Base-by-base conservation (phyloP, 2,113 vertebrate species). In the Aramus guarauna region DNA sequence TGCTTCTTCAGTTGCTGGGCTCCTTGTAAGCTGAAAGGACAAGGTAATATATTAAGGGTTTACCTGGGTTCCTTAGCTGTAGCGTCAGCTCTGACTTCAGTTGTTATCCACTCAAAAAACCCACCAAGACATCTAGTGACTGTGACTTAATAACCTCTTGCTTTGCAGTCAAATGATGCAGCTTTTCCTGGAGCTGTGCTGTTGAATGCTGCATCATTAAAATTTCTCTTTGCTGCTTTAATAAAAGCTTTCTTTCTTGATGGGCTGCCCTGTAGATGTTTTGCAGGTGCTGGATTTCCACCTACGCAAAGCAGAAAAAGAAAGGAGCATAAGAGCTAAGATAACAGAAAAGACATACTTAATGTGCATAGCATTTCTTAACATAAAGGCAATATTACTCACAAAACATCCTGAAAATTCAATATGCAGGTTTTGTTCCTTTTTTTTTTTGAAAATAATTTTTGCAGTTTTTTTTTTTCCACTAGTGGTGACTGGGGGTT, bases 221-320 rank as follows among this genome's bases (percentile, higher is more conserved):
- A 45, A 98, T 72, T 75, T 98, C 97, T 69, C 63, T 92, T 69
- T 97, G 97, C 30, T 98, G 97, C 47, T 94, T 96, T 79, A 98
- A 89, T 11, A 98, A 83, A 15, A 98, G 92, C 27, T 95, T 97
- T 67, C 97, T 96, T 80, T 98, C 97, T 9, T 45, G 96, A 63
- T 85, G 96, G 17, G 94, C 96, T 11, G 83, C 90, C 85, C 60
- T 93, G 67, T 93, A 95, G 4, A 91, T 20, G 13, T 88, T 96
- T 47, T 47, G 83, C 94, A 98, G 96, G 75, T 95, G 64, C 14
- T 62, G 82, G 58, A 98, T 97, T 88, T 98, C 98, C 68, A 84
- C 97, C 98, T 98, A 83, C 2, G 6, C 9, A 59, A 48, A 60
- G 63, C 32, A 79, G 21, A 55, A 71, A 45, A 52, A 62, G 19